Evolutionary conservation across 2,888 invertebrate species (phyloP).

Genomic region (Pandemis corylana): DNA sequence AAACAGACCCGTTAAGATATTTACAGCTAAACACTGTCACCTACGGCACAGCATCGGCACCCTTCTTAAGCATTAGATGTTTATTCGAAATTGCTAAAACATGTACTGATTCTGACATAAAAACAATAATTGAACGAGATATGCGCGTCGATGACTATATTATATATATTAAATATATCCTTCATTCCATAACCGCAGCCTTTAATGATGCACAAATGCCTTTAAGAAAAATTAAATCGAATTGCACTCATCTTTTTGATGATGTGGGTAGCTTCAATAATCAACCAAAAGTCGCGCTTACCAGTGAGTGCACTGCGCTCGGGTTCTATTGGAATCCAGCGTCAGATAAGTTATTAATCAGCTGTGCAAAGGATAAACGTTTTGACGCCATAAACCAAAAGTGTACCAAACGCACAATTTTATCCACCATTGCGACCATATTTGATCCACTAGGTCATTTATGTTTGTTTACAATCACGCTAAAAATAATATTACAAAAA

Average conservation of each 20-base stretch:
- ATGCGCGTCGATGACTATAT: no score
- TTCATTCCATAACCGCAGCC: no score
- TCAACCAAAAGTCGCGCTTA: background rate
- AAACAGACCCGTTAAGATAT: no score
- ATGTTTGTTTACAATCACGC: background rate
- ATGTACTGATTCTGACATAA: no score
- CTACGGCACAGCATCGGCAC: no score
- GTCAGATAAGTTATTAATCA: conserved; percentile 6
- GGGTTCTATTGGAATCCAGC: conserved; percentile 10
- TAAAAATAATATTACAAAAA: no score
- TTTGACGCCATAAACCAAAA: background rate
- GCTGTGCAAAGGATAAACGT: background rate
- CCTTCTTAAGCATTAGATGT: no score
- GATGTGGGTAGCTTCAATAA: background rate
- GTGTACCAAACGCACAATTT: conserved; percentile 7
- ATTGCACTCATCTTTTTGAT: conserved; percentile 9
- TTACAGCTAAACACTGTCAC: no score
- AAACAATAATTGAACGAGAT: no score
- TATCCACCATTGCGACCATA: conserved; percentile 1
- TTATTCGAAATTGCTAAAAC: no score
- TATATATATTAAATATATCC: no score
- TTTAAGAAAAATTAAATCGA: conserved; percentile 11
- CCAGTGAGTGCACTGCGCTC: background rate
- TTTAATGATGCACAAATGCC: background rate
- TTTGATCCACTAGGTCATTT: conserved; percentile 4